phyloP scores from a whole-genome alignment of 2,797 vertebrate species.

The Octomys mimax region DNA sequence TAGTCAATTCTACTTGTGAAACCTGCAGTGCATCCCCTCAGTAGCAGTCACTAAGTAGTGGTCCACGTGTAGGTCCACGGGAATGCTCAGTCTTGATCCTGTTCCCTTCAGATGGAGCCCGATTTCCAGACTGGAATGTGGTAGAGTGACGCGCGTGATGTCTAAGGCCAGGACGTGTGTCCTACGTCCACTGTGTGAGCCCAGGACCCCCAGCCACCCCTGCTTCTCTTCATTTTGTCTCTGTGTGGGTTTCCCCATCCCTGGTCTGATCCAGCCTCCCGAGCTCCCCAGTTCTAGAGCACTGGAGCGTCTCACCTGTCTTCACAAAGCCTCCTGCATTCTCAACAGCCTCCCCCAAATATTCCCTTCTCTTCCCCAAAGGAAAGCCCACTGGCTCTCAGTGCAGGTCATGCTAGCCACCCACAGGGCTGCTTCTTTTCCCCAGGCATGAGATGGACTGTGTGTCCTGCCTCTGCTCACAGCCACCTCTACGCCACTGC shows the following conservation, averaged over 20 bases:
- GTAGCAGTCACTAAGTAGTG: accelerated
- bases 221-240: background rate
- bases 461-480: background rate
- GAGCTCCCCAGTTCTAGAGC: too few relatives aligned
- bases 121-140: background rate
- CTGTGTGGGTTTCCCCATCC: background rate
- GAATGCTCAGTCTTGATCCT: background rate
- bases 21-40: background rate
- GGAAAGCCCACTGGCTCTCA: background rate
- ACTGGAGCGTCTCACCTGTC: background rate
- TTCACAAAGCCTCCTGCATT: background rate
- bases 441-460: too few relatives aligned
- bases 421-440: background rate
- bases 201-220: background rate
- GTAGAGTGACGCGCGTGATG: background rate
- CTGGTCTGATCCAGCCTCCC: background rate
- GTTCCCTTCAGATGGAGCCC: background rate
- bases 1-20: background rate
- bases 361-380: background rate
- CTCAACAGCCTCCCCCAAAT: too few relatives aligned
- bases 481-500: background rate
- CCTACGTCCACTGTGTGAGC: background rate
- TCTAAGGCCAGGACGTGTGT: background rate
- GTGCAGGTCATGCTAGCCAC: too few relatives aligned
- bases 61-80: background rate